Evolutionary conservation across 2,888 invertebrate genomes (phyloP), one percentile per base, ranked within the genome.

Genomic region (Caenorhabditis sp.): DNA sequence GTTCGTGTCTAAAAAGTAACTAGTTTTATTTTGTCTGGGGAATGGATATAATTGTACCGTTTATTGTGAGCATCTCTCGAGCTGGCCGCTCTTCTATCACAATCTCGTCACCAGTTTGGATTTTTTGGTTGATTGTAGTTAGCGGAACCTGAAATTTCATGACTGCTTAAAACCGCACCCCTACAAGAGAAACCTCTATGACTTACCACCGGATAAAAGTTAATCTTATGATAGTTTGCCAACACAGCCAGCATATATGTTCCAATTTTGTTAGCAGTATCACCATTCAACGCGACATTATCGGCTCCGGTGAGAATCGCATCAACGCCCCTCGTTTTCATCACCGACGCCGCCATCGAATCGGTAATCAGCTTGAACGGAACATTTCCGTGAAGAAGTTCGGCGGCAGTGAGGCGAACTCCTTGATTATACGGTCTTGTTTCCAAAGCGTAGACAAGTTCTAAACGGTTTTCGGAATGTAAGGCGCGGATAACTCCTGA

Each of bases 381-480:
- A 38, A 80, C 80, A 8, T 63, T 67, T 10, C 72, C 73, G 53
- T 94, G 93, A 1, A 95, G 93, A 82, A 97, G 89, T 90, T 99
- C 99, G 85, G 93, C 97, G 0, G 97, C 96, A 0, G 97, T 99
- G 54, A 99, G 90, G 72, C 99, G 91, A 0, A 96, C 93, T 1
- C 96, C 96, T 60, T 99, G 99, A 89, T 96, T 96, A 89, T 97
- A 99, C 0, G 99, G 99, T 77, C 99, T 91, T 0, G 99, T 99
- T 90, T 99, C 99, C 2, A 97, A 95, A 88, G 94, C 97, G 89
- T 93, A 97, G 1, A 93, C 95, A 86, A 93, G 93, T 83, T 94
- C 93, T 92, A 91, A 54, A 89, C 90, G 82, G 0, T 83, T 83
- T 12, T 78, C 77, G 20, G 91, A 91, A 87, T 93, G 92, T 65